Evolutionary conservation across 1,140 invertebrate genomes (phyloP).

Genomic region (Leptopilina clavipes): DNA sequence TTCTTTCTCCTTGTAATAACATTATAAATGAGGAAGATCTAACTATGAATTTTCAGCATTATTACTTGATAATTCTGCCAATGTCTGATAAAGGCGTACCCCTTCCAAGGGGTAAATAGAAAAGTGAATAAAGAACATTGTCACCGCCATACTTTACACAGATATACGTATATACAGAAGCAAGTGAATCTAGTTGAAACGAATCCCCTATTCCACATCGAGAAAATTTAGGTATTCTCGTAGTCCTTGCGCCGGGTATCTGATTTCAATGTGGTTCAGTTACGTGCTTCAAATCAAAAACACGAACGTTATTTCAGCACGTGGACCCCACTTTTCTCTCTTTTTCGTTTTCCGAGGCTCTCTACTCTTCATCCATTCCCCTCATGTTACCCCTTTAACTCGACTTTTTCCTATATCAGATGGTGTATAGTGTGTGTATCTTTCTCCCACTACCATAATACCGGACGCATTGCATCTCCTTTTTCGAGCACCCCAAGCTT

Average conservation of each 20-base stretch:
- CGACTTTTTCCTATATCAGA: no score
- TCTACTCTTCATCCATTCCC: not conserved
- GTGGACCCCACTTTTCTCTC: constrained; percentile 62
- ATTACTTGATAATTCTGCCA: no score
- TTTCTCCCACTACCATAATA: no score
- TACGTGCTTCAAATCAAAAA: constrained; percentile 72
- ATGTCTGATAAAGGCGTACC: no score
- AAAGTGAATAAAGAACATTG: constrained; percentile 15
- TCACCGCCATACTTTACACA: not conserved
- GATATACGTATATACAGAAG: not conserved
- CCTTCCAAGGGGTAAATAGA: no score
- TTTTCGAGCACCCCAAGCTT: not conserved
- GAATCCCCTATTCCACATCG: constrained; percentile 20
- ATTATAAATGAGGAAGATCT: no score
- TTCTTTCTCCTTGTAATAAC: no score
- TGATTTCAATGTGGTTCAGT: constrained; percentile 71
- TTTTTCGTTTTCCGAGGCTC: constrained; percentile 21
- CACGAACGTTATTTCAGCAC: constrained; percentile 65
- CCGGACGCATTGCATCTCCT: no score
- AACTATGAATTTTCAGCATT: no score
- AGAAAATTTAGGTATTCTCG: constrained; percentile 61
- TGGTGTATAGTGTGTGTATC: no score
- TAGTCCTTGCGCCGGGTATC: constrained; percentile 62
- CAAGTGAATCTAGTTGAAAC: constrained; percentile 12
- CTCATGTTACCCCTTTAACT: not conserved